Evolutionary conservation across 2,888 invertebrate genomes (phyloP), one percentile per base, ranked within the genome.

Genomic region (Heliconius charithonia): DNA sequence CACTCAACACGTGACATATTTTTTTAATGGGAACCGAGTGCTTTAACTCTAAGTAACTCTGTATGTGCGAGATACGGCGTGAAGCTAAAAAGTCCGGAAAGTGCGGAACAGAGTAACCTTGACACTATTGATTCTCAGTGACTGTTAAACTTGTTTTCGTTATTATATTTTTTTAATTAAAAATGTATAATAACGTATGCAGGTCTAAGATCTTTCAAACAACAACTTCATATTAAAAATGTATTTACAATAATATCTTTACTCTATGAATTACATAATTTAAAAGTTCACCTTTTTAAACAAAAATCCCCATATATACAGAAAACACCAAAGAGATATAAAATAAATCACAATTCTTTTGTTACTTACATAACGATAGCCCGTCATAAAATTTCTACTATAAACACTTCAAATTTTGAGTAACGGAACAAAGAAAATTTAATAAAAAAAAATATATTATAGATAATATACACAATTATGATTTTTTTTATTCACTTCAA

Each of bases 321-420:
- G n/a, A n/a, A 59, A n/a, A 59, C n/a, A 59, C 59, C 59, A 59
- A n/a, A 59, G 59, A 59, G n/a, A 12, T n/a, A 59, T 59, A 59
- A 59, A 59, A 59, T 59, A 4, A 59, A 59, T 59, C 59, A 59
- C 59, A 59, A 59, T n/a, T 51, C 51, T 51, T 51, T 51, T 51
- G 51, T 51, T 3, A 51, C 51, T 51, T 51, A 51, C 19, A 51
- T 51, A 51, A 51, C 51, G 22, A 7, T 9, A 22, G 51, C 22
- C 22, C 51, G 6, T 51, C 51, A 51, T 22, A 51, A 51, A 51
- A 51, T 51, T 51, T 51, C 22, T 51, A 37, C 45, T 13, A 16
- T 16, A 16, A n/a, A 59, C n/a, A 59, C 25, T 59, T 59, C 25
- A 63, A 13, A 25, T 63, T 25, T 45, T 45, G 16, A 6, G 12